Base-by-base conservation (phyloP, 2,888 invertebrate species). In the Hypolimnas misippus region DNA sequence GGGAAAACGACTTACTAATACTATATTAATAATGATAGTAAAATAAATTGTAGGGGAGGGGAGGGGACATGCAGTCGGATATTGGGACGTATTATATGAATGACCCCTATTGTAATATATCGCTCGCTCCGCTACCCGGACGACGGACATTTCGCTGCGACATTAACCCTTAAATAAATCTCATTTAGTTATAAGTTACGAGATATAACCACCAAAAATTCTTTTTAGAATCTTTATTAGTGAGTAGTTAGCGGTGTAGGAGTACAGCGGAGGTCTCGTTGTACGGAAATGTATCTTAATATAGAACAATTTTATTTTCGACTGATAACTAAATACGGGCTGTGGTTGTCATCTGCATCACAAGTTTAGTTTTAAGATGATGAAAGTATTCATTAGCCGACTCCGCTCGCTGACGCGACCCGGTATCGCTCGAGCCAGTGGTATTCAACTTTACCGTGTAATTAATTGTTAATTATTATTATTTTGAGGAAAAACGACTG, bases 161-260 rank as follows among this genome's bases (percentile, higher is more conserved):
- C 56, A 52, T 57, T 42, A 46, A 56, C 50, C 52, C 64, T 54
- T 38, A 50, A 59, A 64, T 71, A 85, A 86, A 87, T 88, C 87
- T 89, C 87, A 86, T 86, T 75, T 89, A 89, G 82, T 76, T 76
- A 77, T 81, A 86, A 86, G 87, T 89, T 90, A 90, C 90, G 90
- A 91, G 80, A 67, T 75, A 67, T 90, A 89, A 90, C 90, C 91
- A 91, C 91, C 91, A 90, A 90, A 89, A 87, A 86, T 83, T 83
- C 80, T 79, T 82, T 86, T 77, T 84, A 82, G 80, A 84, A 86
- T 78, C 64, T 63, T 65, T 68, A 58, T 70, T 68, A 69, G 64
- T 67, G 62, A 57, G 57, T 74, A 71, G 67, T 61, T 72, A 65
- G 74, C 69, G 69, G 64, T 58, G 63, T 65, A 67, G 59, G 53